Percentiles rank a stretch among this genome's conserved stretches.
phyloP scores from a whole-genome alignment of 2,888 invertebrate genomes.

The Caenorhabditis sinica region DNA sequence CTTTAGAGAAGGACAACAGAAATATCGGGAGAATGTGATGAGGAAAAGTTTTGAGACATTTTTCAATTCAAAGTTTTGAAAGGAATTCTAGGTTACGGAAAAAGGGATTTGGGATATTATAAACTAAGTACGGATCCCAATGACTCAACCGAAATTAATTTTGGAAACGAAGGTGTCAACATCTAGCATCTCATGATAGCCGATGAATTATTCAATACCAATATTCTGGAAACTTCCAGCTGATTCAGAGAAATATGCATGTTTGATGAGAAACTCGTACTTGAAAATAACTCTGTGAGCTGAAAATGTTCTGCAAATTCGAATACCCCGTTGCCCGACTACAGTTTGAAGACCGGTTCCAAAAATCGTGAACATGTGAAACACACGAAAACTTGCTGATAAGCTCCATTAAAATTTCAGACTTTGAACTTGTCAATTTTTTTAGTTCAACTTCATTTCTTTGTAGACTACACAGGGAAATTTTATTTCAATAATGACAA shows the following conservation, averaged over 20 bases:
- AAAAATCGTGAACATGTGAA: background rate
- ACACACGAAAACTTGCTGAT: background rate
- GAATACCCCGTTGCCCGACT: background rate
- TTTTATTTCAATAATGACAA: background rate
- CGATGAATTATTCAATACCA: slow-evolving; percentile 14
- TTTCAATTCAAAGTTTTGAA: too few species aligned
- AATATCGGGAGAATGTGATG: background rate
- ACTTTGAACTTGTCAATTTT: background rate
- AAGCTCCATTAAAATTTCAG: background rate
- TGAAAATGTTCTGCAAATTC: background rate
- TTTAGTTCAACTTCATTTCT: background rate
- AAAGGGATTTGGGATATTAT: too few species aligned
- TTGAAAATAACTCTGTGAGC: background rate
- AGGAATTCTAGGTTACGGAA: too few species aligned
- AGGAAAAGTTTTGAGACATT: background rate
- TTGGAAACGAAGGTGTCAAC: background rate
- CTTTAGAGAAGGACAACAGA: background rate
- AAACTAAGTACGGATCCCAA: too few species aligned
- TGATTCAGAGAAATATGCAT: slow-evolving; percentile 22
- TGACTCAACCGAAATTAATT: background rate
- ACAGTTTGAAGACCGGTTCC: background rate
- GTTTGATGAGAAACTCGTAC: background rate
- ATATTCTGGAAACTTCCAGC: slow-evolving; percentile 11
- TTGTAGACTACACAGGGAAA: slow-evolving; percentile 4
- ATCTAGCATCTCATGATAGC: slow-evolving; percentile 6